Conservation (phyloP, 1,140 invertebrate genomes). For the Drosophila insularis region DNA sequence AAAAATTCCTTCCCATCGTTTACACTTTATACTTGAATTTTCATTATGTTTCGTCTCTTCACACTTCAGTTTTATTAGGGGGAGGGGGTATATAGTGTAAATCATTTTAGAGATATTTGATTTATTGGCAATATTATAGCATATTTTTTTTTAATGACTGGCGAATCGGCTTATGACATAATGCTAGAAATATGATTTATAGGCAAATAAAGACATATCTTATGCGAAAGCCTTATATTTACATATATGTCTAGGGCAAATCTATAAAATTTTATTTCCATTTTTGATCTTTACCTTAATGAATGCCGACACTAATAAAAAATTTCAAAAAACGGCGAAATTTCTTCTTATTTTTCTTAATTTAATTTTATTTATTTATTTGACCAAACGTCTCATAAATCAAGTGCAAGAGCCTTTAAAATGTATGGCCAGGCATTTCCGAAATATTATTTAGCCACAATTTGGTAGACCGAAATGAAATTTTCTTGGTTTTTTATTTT, state of each 20-base stretch:
- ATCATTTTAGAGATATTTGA: constrained; percentile 57
- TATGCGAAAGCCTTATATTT: constrained; percentile 47
- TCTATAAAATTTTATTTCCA: constrained; percentile 58
- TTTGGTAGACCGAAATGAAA: constrained; percentile 30
- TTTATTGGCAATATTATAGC: constrained; percentile 69
- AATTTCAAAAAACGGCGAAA: not conserved
- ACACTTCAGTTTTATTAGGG: no score
- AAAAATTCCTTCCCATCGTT: constrained; percentile 6
- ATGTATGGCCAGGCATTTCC: constrained; percentile 32
- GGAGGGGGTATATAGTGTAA: constrained; percentile 8
- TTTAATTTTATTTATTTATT: not conserved
- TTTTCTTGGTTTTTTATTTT: not conserved
- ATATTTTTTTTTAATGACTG: constrained; percentile 58
- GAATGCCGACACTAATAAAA: constrained; percentile 21
- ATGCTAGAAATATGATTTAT: constrained; percentile 65
- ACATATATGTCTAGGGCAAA: constrained; percentile 64
- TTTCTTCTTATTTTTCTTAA: not conserved
- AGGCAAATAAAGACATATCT: constrained; percentile 29
- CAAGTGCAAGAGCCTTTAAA: constrained; percentile 32
- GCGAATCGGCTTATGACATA: constrained; percentile 76
- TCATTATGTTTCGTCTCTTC: not conserved
- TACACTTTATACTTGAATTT: not conserved
- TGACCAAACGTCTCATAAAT: constrained; percentile 63
- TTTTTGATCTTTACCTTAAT: constrained; percentile 37
- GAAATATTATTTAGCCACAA: constrained; percentile 35